These are phyloP conservation scores for Agelaius tricolor DNA, from an alignment of 2,113 vertebrate species.

Conservation along the genomic window DNA sequence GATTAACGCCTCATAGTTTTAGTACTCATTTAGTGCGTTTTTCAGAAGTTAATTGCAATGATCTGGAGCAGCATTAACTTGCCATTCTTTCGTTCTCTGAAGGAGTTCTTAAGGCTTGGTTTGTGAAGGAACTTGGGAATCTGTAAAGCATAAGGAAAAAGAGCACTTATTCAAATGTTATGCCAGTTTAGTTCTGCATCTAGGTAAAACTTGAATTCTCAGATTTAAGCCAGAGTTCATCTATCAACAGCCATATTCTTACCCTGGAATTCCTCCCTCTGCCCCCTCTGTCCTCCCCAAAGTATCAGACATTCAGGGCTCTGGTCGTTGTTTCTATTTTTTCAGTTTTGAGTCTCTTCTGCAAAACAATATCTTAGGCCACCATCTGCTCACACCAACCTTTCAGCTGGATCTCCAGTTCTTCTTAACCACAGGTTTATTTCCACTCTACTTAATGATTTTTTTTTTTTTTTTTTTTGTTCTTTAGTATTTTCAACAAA, in stretches of 20 bases:
- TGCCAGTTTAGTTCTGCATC: not conserved
- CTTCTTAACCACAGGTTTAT: not conserved
- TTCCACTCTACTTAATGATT: not conserved
- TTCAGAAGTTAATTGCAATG: not conserved
- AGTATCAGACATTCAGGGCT: accelerated
- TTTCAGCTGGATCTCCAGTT: not conserved
- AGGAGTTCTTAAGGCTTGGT: not conserved
- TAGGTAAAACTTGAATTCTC: not conserved
- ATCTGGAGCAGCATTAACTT: not conserved
- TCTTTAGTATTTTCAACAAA: not conserved
- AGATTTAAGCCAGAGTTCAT: not conserved
- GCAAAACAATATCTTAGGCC: not conserved
- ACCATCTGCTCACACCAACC: not conserved
- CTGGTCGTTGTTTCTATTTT: not conserved
- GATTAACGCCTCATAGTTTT: not conserved
- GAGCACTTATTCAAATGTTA: not conserved
- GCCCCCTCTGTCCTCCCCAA: accelerated
- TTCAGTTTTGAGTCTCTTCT: not conserved
- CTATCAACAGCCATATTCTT: not conserved
- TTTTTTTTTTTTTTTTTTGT: not conserved
- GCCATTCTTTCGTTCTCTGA: not conserved
- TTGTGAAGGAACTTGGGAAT: not conserved
- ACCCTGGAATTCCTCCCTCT: not conserved
- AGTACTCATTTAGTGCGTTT: not conserved
- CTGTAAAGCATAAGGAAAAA: not conserved